These are phyloP conservation scores for Sphinx pinastri DNA, from an alignment of 2,888 invertebrate genomes.

Conservation along the genomic window DNA sequence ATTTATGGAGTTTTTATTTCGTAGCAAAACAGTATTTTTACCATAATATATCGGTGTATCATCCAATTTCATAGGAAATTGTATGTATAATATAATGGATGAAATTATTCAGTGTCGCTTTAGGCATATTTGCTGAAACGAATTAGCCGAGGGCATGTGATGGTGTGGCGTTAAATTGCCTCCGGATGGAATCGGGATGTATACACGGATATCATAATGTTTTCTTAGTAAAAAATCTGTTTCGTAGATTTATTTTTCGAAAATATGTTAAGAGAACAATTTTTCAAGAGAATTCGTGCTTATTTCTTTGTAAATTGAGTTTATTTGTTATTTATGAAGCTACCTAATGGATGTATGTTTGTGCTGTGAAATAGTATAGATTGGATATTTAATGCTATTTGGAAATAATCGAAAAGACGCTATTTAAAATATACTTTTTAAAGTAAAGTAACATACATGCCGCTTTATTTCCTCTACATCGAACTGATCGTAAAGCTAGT, in stretches of 20 bases:
- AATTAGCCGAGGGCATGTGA: constrained; percentile 63
- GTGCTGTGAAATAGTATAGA: neutral
- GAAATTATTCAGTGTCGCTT: constrained; percentile 60
- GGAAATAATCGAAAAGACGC: neutral
- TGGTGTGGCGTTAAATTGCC: constrained; percentile 79
- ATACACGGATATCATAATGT: constrained; percentile 30
- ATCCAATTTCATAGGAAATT: constrained; percentile 39
- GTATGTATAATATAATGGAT: constrained; percentile 59
- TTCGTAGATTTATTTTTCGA: neutral
- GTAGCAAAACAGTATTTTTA: neutral
- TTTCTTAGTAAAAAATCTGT: constrained; percentile 14
- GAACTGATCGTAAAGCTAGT: neutral
- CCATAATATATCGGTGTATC: neutral
- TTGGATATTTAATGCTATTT: neutral
- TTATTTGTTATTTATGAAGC: neutral
- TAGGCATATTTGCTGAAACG: constrained; percentile 59
- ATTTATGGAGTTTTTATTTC: neutral
- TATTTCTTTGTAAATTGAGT: neutral
- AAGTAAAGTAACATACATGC: too few relatives aligned
- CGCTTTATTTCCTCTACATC: neutral
- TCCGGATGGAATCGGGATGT: constrained; percentile 50
- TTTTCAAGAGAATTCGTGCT: neutral
- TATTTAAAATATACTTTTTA: neutral
- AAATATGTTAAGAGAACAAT: neutral
- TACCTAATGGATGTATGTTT: neutral